These are phyloP conservation scores for Mythimna vitellina DNA, from an alignment of 2,888 invertebrate species.

Conservation along the genomic window DNA sequence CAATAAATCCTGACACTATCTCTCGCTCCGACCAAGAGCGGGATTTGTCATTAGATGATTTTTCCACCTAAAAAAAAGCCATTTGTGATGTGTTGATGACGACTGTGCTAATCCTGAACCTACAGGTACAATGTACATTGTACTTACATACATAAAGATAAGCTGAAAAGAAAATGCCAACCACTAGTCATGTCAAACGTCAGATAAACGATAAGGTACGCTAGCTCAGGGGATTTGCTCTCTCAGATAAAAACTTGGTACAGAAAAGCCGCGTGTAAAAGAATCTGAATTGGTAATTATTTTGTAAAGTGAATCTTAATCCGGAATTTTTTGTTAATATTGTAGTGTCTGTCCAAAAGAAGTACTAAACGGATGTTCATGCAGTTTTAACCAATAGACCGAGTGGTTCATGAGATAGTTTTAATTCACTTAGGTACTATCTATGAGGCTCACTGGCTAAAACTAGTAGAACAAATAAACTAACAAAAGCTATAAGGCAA, in stretches of 20 bases:
- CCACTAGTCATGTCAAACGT: constrained; percentile 24
- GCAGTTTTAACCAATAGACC: too few relatives aligned
- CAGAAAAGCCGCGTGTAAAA: neutral
- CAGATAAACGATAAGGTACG: constrained; percentile 33
- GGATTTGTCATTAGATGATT: too few relatives aligned
- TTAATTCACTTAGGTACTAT: too few relatives aligned
- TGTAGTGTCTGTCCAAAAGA: too few relatives aligned
- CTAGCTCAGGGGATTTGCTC: constrained; percentile 11
- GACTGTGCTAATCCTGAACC: neutral
- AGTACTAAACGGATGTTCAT: neutral
- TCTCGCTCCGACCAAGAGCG: too few relatives aligned
- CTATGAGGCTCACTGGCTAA: too few relatives aligned
- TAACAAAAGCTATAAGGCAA: neutral
- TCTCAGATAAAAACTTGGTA: constrained; percentile 2
- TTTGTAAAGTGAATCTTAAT: neutral
- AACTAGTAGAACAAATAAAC: neutral
- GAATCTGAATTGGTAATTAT: neutral
- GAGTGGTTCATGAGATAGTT: too few relatives aligned
- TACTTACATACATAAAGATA: constrained; percentile 1
- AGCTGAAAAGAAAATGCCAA: constrained; percentile 18
- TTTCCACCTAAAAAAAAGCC: neutral
- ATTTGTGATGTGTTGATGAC: neutral
- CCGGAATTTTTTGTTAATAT: too few relatives aligned
- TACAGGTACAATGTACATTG: neutral
- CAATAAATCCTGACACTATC: too few relatives aligned